phyloP scores from a whole-genome alignment of 2,888 invertebrate genomes.

The Kuschelorhynchus macadamiae region DNA sequence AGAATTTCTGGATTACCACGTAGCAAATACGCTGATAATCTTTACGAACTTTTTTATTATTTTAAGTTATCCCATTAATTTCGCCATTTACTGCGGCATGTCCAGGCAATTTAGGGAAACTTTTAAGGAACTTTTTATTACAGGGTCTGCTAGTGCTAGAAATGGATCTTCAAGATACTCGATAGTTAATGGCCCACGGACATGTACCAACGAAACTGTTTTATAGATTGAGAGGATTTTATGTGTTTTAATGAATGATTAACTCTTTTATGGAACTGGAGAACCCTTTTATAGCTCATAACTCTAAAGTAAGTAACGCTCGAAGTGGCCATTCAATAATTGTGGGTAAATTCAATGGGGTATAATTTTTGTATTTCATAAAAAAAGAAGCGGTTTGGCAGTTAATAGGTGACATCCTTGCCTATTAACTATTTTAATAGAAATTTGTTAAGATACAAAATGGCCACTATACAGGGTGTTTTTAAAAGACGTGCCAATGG shows the following conservation, averaged over 20 bases:
- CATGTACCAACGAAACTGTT: slow-evolving; percentile 88
- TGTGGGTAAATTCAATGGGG: too few relatives aligned
- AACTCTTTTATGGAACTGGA: too few relatives aligned
- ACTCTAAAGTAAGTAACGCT: too few relatives aligned
- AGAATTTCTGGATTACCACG: slow-evolving; percentile 81
- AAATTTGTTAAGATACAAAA: too few relatives aligned
- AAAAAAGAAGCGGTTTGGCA: too few relatives aligned
- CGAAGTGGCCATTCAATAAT: too few relatives aligned
- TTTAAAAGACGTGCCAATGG: too few relatives aligned
- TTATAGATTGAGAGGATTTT: slow-evolving; percentile 68
- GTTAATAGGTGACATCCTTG: too few relatives aligned
- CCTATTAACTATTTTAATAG: too few relatives aligned
- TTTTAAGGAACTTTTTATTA: slow-evolving; percentile 87
- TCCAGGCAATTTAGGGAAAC: slow-evolving; percentile 94
- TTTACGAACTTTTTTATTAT: slow-evolving; percentile 94
- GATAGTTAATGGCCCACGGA: slow-evolving; percentile 85
- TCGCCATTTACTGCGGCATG: slow-evolving; percentile 97
- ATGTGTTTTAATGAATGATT: background rate
- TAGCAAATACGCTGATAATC: slow-evolving; percentile 83
- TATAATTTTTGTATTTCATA: too few relatives aligned
- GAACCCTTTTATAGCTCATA: too few relatives aligned
- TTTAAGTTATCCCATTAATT: slow-evolving; percentile 92
- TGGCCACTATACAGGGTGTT: too few relatives aligned
- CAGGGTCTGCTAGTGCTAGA: slow-evolving; percentile 73
- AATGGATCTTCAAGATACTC: slow-evolving; percentile 85